Conservation (phyloP, 2,888 invertebrate genomes). For the Epinotia brunnichana region DNA sequence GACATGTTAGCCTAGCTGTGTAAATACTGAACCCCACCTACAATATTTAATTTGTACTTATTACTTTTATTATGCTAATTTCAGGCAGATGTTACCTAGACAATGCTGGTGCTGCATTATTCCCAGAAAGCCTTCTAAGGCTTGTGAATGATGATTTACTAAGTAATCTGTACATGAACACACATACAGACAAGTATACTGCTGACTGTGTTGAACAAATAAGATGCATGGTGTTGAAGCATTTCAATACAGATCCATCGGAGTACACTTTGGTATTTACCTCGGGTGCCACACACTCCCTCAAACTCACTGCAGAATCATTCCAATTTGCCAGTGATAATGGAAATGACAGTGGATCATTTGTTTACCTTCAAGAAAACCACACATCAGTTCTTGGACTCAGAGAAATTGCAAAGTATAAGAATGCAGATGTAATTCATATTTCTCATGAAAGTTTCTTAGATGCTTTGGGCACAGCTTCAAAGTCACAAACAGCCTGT, state of each 20-base stretch:
- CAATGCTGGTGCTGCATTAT: conserved; percentile 94
- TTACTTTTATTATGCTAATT: conserved; percentile 50
- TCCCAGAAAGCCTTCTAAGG: conserved; percentile 89
- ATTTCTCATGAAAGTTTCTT: conserved; percentile 85
- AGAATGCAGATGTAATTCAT: conserved; percentile 81
- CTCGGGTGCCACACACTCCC: conserved; percentile 94
- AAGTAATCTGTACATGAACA: conserved; percentile 93
- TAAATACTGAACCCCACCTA: background rate
- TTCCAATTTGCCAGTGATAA: conserved; percentile 85
- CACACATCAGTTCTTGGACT: conserved; percentile 98
- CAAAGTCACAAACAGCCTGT: conserved; percentile 27
- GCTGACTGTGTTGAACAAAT: conserved; percentile 93
- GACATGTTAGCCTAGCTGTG: conserved; percentile 6
- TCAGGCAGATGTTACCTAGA: conserved; percentile 92
- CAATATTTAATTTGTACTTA: background rate
- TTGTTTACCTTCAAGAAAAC: conserved; percentile 93
- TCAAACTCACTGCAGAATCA: conserved; percentile 92
- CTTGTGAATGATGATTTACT: conserved; percentile 86
- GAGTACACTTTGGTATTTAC: conserved; percentile 96
- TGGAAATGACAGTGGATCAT: conserved; percentile 81
- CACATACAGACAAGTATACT: conserved; percentile 93
- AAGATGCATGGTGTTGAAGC: conserved; percentile 91
- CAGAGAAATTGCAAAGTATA: conserved; percentile 88
- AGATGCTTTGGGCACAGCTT: conserved; percentile 56
- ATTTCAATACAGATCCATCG: conserved; percentile 91